phyloP scores from a whole-genome alignment of 2,888 invertebrate species.

The Lordiphosa fenestrarum region DNA sequence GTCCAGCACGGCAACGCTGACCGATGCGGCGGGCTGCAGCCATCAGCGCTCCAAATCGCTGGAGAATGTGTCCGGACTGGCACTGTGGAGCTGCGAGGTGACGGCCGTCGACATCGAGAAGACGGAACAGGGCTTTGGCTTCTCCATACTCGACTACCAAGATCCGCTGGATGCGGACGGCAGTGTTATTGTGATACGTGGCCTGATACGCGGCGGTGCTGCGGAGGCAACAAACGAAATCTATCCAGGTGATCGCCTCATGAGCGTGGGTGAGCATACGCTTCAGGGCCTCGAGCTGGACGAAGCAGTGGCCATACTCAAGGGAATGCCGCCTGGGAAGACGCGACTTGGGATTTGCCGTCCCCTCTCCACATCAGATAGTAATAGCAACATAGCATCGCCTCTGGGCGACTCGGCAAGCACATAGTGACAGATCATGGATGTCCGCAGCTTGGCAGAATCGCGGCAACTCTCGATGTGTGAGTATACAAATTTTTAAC shows the following conservation, averaged over 20 bases:
- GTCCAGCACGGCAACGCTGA: conserved; percentile 90
- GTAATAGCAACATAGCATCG: conserved; percentile 80
- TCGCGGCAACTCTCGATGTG: conserved; percentile 49
- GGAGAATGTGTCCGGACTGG: conserved; percentile 96
- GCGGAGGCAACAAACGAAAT: conserved; percentile 96
- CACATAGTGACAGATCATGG: conserved; percentile 74
- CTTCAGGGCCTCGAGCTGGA: conserved; percentile 96
- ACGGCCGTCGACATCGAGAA: conserved; percentile 95
- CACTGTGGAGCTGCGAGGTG: conserved; percentile 97
- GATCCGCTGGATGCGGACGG: conserved; percentile 97
- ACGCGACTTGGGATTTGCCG: conserved; percentile 96
- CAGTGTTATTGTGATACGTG: conserved; percentile 97
- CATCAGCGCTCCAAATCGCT: conserved; percentile 90
- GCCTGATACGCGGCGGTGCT: conserved; percentile 98
- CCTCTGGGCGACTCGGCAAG: conserved; percentile 78
- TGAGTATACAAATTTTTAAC: conserved; percentile 55
- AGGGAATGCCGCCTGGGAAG: conserved; percentile 93
- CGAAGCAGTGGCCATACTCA: conserved; percentile 96
- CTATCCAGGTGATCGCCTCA: conserved; percentile 96
- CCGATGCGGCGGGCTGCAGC: conserved; percentile 81
- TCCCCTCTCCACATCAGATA: conserved; percentile 82
- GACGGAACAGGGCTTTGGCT: conserved; percentile 97
- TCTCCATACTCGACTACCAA: conserved; percentile 98
- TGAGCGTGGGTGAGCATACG: conserved; percentile 94
- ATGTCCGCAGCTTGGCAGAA: conserved; percentile 9